A percentile compares a stretch with the other conserved stretches of the same genome.
phyloP scores from a whole-genome alignment of 2,113 vertebrate genomes.

The Stegostoma tigrinum region DNA sequence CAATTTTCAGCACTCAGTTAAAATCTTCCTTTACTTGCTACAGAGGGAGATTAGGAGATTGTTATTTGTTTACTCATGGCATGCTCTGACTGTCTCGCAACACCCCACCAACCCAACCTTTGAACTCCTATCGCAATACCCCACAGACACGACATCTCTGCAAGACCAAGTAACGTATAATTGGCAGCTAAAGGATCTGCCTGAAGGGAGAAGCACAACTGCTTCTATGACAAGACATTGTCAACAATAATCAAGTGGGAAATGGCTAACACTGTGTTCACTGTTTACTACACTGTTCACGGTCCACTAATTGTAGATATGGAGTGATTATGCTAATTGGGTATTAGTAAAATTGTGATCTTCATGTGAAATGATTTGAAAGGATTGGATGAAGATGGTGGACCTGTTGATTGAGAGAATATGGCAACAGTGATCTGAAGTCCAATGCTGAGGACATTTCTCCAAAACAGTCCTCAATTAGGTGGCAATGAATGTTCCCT shows the following conservation, averaged over 20 bases:
- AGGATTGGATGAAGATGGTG: not conserved
- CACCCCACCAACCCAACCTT: too few relatives aligned
- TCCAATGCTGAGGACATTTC: not conserved
- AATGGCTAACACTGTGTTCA: too few relatives aligned
- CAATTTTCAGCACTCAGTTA: too few relatives aligned
- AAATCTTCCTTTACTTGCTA: too few relatives aligned
- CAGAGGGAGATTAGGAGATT: too few relatives aligned
- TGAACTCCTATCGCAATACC: too few relatives aligned
- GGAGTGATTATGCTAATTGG: not conserved
- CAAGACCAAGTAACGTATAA: not conserved
- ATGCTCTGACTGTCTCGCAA: too few relatives aligned
- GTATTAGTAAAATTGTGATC: not conserved
- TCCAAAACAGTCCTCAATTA: not conserved
- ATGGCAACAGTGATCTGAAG: too few relatives aligned
- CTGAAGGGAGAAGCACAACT: not conserved
- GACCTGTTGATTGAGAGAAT: not conserved
- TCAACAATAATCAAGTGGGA: not conserved
- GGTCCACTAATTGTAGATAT: not conserved
- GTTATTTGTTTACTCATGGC: too few relatives aligned
- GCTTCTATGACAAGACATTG: not conserved
- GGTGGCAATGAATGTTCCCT: not conserved
- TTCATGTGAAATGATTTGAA: not conserved
- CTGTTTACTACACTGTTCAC: not conserved
- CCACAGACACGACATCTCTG: too few relatives aligned
- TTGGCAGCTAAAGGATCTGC: not conserved